These are phyloP conservation scores for Drosophila pseudoobscura DNA, from an alignment of 1,140 invertebrate species.

Conservation along the genomic window DNA sequence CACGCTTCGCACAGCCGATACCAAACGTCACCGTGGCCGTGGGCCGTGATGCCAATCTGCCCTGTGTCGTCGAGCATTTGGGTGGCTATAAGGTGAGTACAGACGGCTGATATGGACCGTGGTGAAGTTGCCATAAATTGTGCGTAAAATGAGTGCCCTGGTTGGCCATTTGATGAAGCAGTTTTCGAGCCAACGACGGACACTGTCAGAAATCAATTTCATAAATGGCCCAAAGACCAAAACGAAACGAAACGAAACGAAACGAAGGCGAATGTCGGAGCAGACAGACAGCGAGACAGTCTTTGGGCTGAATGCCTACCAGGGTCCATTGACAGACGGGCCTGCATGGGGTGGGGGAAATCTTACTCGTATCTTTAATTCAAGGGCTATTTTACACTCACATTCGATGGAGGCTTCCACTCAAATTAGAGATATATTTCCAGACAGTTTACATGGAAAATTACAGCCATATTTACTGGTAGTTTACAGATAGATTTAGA, in stretches of 20 bases:
- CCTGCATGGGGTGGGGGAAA: neutral
- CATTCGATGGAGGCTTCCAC: neutral
- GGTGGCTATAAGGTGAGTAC: constrained; percentile 92
- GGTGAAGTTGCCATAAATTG: constrained; percentile 55
- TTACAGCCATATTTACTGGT: too few species aligned
- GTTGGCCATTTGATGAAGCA: constrained; percentile 37
- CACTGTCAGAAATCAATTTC: constrained; percentile 76
- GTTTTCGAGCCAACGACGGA: constrained; percentile 43
- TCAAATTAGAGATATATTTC: too few species aligned
- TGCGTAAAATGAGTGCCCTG: constrained; percentile 47
- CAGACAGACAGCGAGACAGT: neutral
- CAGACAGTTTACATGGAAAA: too few species aligned
- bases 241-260: neutral
- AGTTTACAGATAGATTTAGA: too few species aligned
- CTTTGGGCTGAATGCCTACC: neutral
- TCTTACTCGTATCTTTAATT: neutral
- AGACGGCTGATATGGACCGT: neutral
- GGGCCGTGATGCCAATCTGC: constrained; percentile 93
- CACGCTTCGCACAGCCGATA: constrained; percentile 93
- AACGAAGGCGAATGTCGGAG: constrained; percentile 4
- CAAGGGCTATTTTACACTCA: constrained; percentile 16
- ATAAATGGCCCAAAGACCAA: constrained; percentile 50
- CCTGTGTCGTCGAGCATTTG: constrained; percentile 94
- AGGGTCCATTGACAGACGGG: constrained; percentile 10
- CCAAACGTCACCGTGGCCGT: constrained; percentile 94